Evolutionary conservation across 1,140 invertebrate genomes (phyloP).

Genomic region (Trigoniulus corallinus): DNA sequence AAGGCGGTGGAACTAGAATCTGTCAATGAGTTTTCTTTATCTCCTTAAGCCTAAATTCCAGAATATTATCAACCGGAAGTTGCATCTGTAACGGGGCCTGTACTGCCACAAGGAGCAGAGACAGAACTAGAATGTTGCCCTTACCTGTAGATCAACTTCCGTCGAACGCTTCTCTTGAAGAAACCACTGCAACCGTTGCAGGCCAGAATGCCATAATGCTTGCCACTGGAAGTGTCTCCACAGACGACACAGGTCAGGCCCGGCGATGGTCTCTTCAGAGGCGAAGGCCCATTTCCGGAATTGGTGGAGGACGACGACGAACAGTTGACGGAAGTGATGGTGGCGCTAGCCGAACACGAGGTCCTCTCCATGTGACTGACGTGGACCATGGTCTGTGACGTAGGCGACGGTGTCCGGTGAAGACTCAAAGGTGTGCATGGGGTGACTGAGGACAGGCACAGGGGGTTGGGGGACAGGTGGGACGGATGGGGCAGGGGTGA

Average conservation of each 20-base stretch:
- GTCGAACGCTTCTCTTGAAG: slow-evolving; percentile 90
- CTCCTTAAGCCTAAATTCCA: too few relatives aligned
- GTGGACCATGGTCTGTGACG: neutral
- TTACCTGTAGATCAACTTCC: slow-evolving; percentile 94
- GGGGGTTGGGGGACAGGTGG: neutral
- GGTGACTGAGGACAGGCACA: neutral
- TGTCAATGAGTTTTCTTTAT: too few relatives aligned
- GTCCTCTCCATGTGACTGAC: neutral
- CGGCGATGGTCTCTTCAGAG: slow-evolving; percentile 17
- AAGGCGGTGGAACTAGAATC: too few relatives aligned
- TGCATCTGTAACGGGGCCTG: too few relatives aligned
- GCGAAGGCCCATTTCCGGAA: slow-evolving; percentile 14
- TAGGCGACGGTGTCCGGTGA: neutral
- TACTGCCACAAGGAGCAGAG: too few relatives aligned
- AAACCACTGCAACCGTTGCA: slow-evolving; percentile 98
- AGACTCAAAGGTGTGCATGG: neutral
- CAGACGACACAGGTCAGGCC: slow-evolving; percentile 69
- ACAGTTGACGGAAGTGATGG: neutral
- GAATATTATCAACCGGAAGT: too few relatives aligned
- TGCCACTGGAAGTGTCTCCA: slow-evolving; percentile 89
- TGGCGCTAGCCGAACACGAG: neutral
- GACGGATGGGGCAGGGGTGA: neutral
- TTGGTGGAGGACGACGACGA: neutral
- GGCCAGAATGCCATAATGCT: slow-evolving; percentile 96
- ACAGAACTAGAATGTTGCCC: too few relatives aligned